Percentiles rank a stretch among this genome's conserved stretches.
Conservation (phyloP, 2,113 vertebrate species). For the Eulemur rufifrons region DNA sequence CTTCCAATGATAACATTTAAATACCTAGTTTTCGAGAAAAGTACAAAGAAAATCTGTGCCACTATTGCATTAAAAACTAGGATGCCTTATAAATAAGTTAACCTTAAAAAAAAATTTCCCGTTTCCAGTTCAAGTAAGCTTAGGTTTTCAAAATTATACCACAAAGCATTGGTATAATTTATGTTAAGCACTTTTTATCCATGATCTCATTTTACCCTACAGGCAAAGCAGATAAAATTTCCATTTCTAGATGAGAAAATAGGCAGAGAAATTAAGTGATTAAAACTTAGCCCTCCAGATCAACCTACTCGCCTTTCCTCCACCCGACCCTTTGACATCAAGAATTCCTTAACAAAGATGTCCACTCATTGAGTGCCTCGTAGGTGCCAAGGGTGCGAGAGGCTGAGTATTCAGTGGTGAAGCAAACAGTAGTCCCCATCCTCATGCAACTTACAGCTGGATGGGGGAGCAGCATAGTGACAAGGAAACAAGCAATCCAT, state of each 20-base stretch:
- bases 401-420: neutral
- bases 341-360: neutral
- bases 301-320: neutral
- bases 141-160: neutral
- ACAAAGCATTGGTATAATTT: neutral
- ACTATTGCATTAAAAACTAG: neutral
- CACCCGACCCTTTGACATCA: neutral
- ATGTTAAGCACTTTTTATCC: neutral
- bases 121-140: neutral
- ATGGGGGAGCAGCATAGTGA: neutral
- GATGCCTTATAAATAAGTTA: neutral
- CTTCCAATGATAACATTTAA: neutral
- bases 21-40: slow-evolving; percentile 2
- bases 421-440: neutral
- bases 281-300: neutral
- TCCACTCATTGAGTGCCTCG: neutral
- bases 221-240: neutral
- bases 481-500: neutral
- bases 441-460: neutral
- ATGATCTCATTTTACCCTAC: neutral
- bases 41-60: neutral
- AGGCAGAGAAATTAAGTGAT: neutral
- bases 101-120: neutral
- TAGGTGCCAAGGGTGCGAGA: neutral
- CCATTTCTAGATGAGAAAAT: slow-evolving; percentile 37